phyloP scores from a whole-genome alignment of 2,888 invertebrate species.

The Acanthococcus lagerstroemiae region DNA sequence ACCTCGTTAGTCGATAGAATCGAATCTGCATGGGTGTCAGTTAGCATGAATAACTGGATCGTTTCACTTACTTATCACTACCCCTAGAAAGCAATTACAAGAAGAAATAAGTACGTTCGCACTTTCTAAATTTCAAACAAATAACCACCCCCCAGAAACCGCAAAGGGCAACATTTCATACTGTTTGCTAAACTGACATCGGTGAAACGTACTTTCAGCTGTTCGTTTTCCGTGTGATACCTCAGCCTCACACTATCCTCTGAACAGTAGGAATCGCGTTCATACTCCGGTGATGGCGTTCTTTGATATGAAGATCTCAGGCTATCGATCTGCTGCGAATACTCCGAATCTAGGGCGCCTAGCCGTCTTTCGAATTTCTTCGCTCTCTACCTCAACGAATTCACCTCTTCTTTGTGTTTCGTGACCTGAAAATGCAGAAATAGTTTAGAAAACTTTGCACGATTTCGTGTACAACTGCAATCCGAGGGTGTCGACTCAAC shows the following conservation, averaged over 20 bases:
- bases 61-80: too few species aligned
- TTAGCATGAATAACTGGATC: too few species aligned
- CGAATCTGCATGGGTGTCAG: too few species aligned
- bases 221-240: slow-evolving; percentile 78
- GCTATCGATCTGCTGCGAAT: slow-evolving; percentile 70
- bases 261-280: slow-evolving; percentile 38
- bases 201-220: slow-evolving; percentile 56
- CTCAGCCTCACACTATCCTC: slow-evolving; percentile 57
- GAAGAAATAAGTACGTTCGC: too few species aligned
- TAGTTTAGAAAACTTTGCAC: neutral
- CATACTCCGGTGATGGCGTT: slow-evolving; percentile 38
- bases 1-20: too few species aligned
- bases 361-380: slow-evolving; percentile 60
- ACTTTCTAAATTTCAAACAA: too few species aligned
- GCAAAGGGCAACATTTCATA: neutral
- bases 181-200: too few species aligned
- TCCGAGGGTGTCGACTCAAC: too few species aligned
- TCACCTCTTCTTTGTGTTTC: slow-evolving; percentile 41
- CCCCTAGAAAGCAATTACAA: too few species aligned
- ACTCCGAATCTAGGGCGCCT: slow-evolving; percentile 67
- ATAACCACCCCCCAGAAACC: too few species aligned
- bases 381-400: slow-evolving; percentile 54
- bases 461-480: too few species aligned
- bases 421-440: slow-evolving; percentile 10
- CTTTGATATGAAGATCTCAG: slow-evolving; percentile 65